Conservation (phyloP, 2,797 vertebrate species). For the Onychomys torridus region DNA sequence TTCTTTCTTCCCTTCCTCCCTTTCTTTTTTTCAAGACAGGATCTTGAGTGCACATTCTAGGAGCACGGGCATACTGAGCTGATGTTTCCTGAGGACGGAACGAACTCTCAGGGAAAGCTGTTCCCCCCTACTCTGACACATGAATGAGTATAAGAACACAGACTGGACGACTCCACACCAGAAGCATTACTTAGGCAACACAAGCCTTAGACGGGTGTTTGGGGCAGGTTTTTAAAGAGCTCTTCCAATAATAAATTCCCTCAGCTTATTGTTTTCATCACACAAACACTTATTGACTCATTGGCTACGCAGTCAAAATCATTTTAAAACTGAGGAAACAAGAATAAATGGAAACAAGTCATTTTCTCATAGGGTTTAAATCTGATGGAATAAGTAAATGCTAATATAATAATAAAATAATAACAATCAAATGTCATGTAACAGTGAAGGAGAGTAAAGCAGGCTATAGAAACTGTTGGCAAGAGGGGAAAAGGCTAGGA, state of each 20-base stretch:
- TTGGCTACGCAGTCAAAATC: not conserved
- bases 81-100: slow-evolving; percentile 27
- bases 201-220: not conserved
- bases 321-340: not conserved
- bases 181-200: not conserved
- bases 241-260: not conserved
- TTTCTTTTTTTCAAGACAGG: not conserved
- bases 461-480: not conserved
- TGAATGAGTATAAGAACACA: not conserved
- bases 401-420: not conserved
- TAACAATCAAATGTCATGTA: not conserved
- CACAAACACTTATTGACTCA: slow-evolving; percentile 2
- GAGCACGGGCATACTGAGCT: not conserved
- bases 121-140: not conserved
- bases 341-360: not conserved
- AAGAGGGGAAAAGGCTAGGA: not conserved
- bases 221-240: not conserved
- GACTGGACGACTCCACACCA: not conserved
- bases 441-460: not conserved
- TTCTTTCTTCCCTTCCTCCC: not conserved
- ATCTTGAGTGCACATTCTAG: not conserved
- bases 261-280: not conserved
- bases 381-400: not conserved
- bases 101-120: not conserved
- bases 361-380: not conserved